phyloP scores from a whole-genome alignment of 2,797 vertebrate genomes.

The Phoxinus dragarum region DNA sequence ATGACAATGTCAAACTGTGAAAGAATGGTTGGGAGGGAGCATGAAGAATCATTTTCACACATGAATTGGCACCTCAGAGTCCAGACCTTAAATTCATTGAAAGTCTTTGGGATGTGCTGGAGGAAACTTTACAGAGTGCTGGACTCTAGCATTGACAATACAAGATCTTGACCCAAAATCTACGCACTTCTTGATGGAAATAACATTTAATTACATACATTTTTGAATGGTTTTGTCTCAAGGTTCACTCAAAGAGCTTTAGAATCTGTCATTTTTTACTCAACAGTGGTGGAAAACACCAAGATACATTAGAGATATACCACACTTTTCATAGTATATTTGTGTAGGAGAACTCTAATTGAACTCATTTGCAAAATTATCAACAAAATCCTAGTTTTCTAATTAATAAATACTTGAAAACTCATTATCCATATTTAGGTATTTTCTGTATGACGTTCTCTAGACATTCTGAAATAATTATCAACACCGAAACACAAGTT shows the following conservation, averaged over 20 bases:
- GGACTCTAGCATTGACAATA: too few relatives aligned
- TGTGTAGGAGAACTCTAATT: not conserved
- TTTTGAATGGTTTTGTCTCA: not conserved
- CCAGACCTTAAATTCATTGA: too few relatives aligned
- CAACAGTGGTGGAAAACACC: not conserved
- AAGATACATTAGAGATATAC: not conserved
- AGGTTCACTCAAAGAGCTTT: not conserved
- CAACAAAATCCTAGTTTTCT: not conserved
- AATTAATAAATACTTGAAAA: constrained; percentile 1
- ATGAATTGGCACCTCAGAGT: too few relatives aligned
- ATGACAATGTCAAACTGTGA: too few relatives aligned
- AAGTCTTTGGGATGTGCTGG: too few relatives aligned
- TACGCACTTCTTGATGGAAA: too few relatives aligned
- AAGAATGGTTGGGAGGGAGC: too few relatives aligned
- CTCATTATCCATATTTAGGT: not conserved
- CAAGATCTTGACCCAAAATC: too few relatives aligned
- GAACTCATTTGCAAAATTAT: not conserved
- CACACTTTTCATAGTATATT: too few relatives aligned
- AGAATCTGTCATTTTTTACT: not conserved
- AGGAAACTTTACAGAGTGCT: too few relatives aligned
- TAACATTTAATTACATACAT: too few relatives aligned
- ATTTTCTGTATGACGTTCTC: constrained; percentile 14
- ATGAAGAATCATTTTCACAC: too few relatives aligned
- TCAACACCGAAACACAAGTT: constrained; percentile 22
- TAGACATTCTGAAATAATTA: constrained; percentile 18